Conservation (phyloP, 2,797 vertebrate genomes). For the Peromyscus nudipes region DNA sequence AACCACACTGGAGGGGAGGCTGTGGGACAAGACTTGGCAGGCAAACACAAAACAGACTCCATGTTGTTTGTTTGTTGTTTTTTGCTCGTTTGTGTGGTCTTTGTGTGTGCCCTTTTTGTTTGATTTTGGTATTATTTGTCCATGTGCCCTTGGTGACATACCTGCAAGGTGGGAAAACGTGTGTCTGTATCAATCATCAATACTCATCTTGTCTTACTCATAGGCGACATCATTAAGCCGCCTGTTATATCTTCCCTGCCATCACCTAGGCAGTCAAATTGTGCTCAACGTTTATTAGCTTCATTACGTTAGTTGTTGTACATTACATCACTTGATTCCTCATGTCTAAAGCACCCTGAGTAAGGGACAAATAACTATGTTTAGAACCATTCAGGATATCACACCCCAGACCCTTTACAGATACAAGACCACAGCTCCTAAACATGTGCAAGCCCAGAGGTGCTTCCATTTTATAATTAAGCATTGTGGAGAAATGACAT, state of each 20-base stretch:
- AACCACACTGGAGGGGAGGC: too few relatives aligned
- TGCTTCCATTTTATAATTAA: constrained; percentile 63
- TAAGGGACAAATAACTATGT: background rate
- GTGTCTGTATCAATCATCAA: background rate
- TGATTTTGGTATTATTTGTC: background rate
- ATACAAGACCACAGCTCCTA: background rate
- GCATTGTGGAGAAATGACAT: constrained; percentile 43
- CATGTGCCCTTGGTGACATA: background rate
- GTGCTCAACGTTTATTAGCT: background rate
- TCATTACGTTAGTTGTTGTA: background rate
- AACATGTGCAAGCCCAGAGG: background rate
- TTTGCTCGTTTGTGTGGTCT: background rate
- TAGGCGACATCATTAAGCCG: background rate
- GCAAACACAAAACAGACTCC: background rate
- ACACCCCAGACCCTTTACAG: fast-evolving
- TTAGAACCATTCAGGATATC: background rate
- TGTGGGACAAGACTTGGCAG: background rate
- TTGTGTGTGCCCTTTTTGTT: background rate
- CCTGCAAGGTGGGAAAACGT: background rate
- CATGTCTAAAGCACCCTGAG: background rate
- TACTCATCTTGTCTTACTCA: background rate
- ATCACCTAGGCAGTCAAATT: background rate
- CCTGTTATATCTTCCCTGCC: background rate
- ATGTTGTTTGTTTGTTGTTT: too few relatives aligned
- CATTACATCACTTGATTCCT: background rate